Evolutionary conservation across 1,140 invertebrate genomes (phyloP).

Genomic region (Microplitis mediator): DNA sequence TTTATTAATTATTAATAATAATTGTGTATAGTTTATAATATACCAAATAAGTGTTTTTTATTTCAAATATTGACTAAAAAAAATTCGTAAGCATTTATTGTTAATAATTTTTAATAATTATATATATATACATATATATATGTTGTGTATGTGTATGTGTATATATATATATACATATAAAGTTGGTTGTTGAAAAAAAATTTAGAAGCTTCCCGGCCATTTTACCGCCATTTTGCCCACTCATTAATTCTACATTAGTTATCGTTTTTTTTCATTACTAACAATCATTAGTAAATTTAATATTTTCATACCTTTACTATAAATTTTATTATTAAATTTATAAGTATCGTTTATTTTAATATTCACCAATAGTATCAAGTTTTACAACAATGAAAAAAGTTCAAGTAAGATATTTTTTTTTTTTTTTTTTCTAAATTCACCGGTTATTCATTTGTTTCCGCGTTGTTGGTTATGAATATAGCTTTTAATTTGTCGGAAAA

Average conservation of each 20-base stretch:
- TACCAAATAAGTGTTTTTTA: too few species aligned
- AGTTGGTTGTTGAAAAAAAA: background rate
- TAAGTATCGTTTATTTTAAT: background rate
- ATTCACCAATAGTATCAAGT: background rate
- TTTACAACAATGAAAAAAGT: conserved; percentile 1
- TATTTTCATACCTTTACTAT: background rate
- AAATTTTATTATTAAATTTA: background rate
- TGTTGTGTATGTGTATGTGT: too few species aligned
- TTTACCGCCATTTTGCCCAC: conserved; percentile 42
- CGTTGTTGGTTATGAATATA: background rate
- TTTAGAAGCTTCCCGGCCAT: conserved; percentile 28
- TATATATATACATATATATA: background rate
- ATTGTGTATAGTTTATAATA: too few species aligned
- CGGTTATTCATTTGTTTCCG: background rate
- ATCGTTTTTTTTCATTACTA: background rate
- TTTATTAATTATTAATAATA: background rate
- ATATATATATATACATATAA: conserved; percentile 3
- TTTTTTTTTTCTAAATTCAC: background rate
- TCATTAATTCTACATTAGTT: background rate
- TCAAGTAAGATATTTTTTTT: background rate
- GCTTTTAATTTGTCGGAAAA: background rate
- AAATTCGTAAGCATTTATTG: too few species aligned
- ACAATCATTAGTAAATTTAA: background rate
- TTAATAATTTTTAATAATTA: background rate
- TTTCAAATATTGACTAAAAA: too few species aligned